These are phyloP conservation scores for Chaenocephalus aceratus DNA, from an alignment of 2,113 vertebrate genomes.

Conservation along the genomic window DNA sequence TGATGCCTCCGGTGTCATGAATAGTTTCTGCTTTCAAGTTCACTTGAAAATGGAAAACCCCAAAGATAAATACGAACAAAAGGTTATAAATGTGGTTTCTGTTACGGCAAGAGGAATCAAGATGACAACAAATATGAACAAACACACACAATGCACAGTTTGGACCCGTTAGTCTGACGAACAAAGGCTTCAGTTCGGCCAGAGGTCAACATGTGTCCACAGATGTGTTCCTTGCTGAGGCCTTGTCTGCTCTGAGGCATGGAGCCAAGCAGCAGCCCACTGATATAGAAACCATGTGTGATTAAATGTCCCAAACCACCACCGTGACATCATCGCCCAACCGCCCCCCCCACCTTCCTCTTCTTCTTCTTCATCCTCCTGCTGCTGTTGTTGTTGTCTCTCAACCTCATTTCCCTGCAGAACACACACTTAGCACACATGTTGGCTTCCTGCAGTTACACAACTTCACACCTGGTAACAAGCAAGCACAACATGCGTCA, in stretches of 20 bases:
- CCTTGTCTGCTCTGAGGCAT: constrained; percentile 32
- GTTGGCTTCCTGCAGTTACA: constrained; percentile 39
- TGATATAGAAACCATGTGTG: constrained; percentile 71
- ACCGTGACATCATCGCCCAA: constrained; percentile 58
- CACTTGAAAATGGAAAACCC: neutral
- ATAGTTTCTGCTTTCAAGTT: neutral
- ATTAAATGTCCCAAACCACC: constrained; percentile 57
- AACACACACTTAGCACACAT: constrained; percentile 15
- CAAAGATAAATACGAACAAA: neutral
- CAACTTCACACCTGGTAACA: constrained; percentile 57
- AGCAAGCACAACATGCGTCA: constrained; percentile 32
- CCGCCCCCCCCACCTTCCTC: neutral
- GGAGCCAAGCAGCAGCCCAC: constrained; percentile 41
- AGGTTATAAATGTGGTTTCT: neutral
- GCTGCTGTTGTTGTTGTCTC: constrained; percentile 1
- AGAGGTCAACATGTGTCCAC: constrained; percentile 29
- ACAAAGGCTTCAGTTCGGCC: neutral
- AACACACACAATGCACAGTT: too few species aligned
- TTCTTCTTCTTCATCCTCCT: constrained; percentile 1
- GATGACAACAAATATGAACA: too few species aligned
- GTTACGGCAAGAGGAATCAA: neutral
- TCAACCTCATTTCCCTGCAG: neutral
- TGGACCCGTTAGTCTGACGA: neutral
- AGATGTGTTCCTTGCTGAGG: constrained; percentile 27
- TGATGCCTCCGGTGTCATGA: too few species aligned